These are phyloP conservation scores for Nephrotoma guestfalica DNA, from an alignment of 2,888 invertebrate species.

Conservation along the genomic window DNA sequence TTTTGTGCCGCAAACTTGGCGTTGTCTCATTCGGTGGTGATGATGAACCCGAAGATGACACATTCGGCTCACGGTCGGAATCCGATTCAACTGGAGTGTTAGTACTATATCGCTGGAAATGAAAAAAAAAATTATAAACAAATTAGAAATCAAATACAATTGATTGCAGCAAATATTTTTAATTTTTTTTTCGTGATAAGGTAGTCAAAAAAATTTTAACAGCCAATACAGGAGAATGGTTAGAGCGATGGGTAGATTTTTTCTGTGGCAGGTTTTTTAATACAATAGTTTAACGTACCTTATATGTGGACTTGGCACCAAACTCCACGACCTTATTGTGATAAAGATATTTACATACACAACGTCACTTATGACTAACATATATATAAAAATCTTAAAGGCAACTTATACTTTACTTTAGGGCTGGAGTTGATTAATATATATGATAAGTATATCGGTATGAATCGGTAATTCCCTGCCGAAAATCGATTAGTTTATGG, in stretches of 20 bases:
- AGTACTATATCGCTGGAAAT: neutral
- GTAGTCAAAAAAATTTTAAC: neutral
- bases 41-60: conserved; percentile 16
- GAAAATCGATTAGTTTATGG: neutral
- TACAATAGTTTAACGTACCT: neutral
- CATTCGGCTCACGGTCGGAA: conserved; percentile 2
- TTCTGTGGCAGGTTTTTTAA: neutral
- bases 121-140: neutral
- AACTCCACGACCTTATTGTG: neutral
- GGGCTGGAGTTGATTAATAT: neutral
- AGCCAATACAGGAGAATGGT: neutral
- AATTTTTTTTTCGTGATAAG: neutral
- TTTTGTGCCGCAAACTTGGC: conserved; percentile 30
- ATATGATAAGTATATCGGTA: neutral
- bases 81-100: neutral
- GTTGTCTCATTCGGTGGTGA: conserved; percentile 49
- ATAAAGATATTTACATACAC: neutral
- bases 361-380: neutral
- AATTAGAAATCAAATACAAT: neutral
- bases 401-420: neutral
- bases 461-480: neutral
- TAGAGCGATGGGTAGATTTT: neutral
- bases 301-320: neutral
- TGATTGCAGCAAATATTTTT: neutral
- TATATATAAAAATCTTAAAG: neutral